Conservation (phyloP, 2,797 vertebrate species). For the Apodemus agrarius region DNA sequence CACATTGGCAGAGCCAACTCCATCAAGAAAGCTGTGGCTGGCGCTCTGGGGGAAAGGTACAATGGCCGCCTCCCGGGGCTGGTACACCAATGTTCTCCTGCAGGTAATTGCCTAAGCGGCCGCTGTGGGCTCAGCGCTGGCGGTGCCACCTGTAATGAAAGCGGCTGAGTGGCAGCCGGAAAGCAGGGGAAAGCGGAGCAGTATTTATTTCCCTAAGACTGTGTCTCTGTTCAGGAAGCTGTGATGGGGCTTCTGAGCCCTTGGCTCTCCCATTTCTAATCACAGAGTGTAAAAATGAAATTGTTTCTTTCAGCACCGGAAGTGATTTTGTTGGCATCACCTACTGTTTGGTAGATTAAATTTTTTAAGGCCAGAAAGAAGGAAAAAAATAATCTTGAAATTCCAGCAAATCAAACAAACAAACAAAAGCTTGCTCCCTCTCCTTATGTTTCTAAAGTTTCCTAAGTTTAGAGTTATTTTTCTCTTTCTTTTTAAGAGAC, state of each 20-base stretch:
- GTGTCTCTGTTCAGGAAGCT: background rate
- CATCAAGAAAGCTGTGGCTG: background rate
- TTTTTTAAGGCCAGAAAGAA: slow-evolving; percentile 44
- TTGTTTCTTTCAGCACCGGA: background rate
- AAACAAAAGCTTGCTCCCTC: background rate
- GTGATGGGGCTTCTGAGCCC: accelerated
- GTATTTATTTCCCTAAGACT: background rate
- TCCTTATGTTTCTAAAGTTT: background rate
- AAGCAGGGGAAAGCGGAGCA: background rate
- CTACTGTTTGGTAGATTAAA: slow-evolving; percentile 41
- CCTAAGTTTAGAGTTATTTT: background rate
- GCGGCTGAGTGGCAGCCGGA: background rate
- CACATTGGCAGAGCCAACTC: background rate
- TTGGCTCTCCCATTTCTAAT: background rate
- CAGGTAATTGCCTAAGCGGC: background rate
- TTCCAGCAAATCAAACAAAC: background rate
- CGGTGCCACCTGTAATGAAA: background rate
- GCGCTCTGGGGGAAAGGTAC: background rate
- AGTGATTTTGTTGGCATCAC: background rate
- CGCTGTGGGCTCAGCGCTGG: accelerated
- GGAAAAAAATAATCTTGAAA: background rate
- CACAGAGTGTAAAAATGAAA: background rate
- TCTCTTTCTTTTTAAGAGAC: background rate
- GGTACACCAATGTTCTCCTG: background rate
- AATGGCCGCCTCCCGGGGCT: background rate